Base-by-base conservation (phyloP, 2,113 vertebrate genomes). In the Peromyscus polionotus region DNA sequence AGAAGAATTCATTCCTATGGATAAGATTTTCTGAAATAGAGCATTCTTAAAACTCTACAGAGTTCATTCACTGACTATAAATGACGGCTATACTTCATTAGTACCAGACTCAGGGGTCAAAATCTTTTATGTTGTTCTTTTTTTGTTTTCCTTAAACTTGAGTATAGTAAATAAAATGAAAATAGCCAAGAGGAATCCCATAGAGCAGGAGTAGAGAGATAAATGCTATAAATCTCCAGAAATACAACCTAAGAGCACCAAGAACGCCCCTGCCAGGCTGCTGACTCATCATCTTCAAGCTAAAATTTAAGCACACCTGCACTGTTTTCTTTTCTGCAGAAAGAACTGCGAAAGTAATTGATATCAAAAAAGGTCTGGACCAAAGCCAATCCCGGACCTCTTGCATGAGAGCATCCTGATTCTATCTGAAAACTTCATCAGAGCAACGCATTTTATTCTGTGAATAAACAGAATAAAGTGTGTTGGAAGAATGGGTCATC, bases 361-460 rank as follows among this genome's bases (percentile, higher is more conserved):
- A 77, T 24, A 57, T 22, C 39, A 77, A 33, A 70, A 87, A 97
- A 59, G 22, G 14, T 75, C 1, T 65, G 75, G 31, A 54, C 68
- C 51, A 61, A 80, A 76, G 65, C 76, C 83, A 59, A 75, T 5
- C 72, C 57, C 26, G 42, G 39, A 22, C 14, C n/a, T 93, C 72
- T 76, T 72, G 31, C 13, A 45, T 5, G 24, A 65, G 7, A 76
- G 11, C 13, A 83, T 39, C n/a, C 51, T 68, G 22, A 88, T 65
- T 70, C 79, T 59, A 88, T 39, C 75, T 81, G 86, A 96, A 92
- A 96, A 95, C 39, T 2, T 63, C 77, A 92, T 86, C 54, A 93
- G 80, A 88, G 80, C 22, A 72, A 70, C 67, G 24, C 33, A 81
- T 65, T 76, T 42, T 72, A 81, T 33, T 73, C 42, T 17, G 16